phyloP scores from a whole-genome alignment of 2,113 vertebrate genomes.

The Oryzias melastigma region DNA sequence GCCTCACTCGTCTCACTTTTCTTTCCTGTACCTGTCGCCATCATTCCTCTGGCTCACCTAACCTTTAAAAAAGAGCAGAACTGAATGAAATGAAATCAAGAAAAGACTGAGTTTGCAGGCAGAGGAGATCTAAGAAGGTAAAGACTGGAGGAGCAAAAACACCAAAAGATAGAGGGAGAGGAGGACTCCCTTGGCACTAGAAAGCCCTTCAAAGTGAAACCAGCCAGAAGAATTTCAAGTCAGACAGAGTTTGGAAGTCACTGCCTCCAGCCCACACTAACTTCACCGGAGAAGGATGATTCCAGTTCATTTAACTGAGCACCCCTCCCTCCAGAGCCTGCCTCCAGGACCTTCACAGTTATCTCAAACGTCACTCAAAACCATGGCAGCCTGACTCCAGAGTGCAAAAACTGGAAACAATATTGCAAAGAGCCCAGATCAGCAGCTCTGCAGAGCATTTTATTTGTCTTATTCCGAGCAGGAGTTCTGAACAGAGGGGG shows the following conservation, averaged over 20 bases:
- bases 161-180: slow-evolving; percentile 12
- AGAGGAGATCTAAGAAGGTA: slow-evolving; percentile 9
- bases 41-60: slow-evolving; percentile 68
- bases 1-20: slow-evolving; percentile 10
- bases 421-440: not conserved
- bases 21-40: slow-evolving; percentile 62
- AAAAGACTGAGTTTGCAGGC: not conserved
- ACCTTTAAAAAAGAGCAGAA: slow-evolving; percentile 49
- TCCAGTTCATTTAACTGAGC: slow-evolving; percentile 61
- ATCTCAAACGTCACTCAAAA: slow-evolving; percentile 18
- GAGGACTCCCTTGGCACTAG: slow-evolving; percentile 26
- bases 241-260: slow-evolving; percentile 53
- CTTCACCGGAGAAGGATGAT: slow-evolving; percentile 48
- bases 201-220: slow-evolving; percentile 65
- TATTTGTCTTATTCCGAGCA: not conserved
- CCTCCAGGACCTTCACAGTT: slow-evolving; percentile 29
- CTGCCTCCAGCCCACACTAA: slow-evolving; percentile 35
- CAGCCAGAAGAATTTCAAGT: slow-evolving; percentile 67
- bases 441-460: not conserved
- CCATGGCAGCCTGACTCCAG: not conserved
- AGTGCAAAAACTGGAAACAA: not conserved
- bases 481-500: slow-evolving; percentile 1
- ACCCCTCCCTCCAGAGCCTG: slow-evolving; percentile 6
- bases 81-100: slow-evolving; percentile 9
- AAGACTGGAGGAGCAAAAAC: slow-evolving; percentile 30